Base-by-base conservation (phyloP, 2,113 vertebrate genomes). In the Dromas ardeola region DNA sequence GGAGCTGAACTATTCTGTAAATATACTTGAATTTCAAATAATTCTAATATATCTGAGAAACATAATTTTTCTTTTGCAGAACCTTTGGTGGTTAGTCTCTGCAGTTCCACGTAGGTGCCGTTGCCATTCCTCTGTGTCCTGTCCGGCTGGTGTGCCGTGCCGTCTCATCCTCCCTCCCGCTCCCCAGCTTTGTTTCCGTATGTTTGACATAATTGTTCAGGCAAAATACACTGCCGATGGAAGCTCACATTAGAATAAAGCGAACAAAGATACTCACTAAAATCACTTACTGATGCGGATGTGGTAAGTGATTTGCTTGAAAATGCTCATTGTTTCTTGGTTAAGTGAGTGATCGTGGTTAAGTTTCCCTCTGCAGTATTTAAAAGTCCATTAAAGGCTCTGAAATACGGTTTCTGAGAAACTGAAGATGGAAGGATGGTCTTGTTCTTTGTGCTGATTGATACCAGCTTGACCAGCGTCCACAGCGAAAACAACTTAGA, bases 301-400 rank as follows among this genome's bases (percentile, higher is more conserved):
- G 66, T 92, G 70, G 47, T 18, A 73, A 89, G 66, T 49, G 86
- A 82, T 85, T 76, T 53, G 17, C 73, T 94, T 70, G 78, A 85
- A 67, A 82, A 70, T 27, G 40, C 76, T 79, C 7, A 0, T 91
- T 0, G 0, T 70, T 92, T 88, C 89, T 80, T 89, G 70, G 49
- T 87, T 91, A 85, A 93, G 72, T 55, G 30, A 56, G 66, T 55
- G 81, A 91, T 67, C 6, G 4, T 77, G 88, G 70, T 42, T 74
- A 85, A 56, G 58, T 87, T 93, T 91, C 69, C 38, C 36, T 84
- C 70, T 45, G 61, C 79, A 65, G 78, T 70, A 62, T 82, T 93
- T 96, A 91, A 90, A 30, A 95, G 85, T 88, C 88, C 81, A 85
- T 94, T 94, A 94, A 93, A 88, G 85, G 63, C 74, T 63, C 69